phyloP scores from a whole-genome alignment of 2,113 vertebrate genomes.

The Indicator maculatus region DNA sequence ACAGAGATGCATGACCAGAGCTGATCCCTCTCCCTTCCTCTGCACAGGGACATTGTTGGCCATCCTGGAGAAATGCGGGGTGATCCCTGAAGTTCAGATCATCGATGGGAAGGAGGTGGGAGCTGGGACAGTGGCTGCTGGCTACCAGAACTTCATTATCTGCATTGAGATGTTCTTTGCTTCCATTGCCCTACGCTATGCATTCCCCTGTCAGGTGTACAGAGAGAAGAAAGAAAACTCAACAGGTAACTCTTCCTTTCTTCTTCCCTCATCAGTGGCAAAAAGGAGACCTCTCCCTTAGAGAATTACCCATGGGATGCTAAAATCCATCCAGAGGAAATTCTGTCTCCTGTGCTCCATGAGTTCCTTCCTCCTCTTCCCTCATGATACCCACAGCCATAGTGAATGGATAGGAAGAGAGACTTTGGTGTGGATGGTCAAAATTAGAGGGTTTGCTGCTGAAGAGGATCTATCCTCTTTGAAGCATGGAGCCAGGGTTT shows the following conservation, averaged over 20 bases:
- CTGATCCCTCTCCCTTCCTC: neutral
- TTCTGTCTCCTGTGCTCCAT: neutral
- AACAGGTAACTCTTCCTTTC: conserved; percentile 76
- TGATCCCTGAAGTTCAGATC: conserved; percentile 87
- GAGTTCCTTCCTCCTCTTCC: neutral
- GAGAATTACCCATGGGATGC: neutral
- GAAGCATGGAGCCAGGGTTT: neutral
- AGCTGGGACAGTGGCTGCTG: conserved; percentile 90
- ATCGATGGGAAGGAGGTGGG: conserved; percentile 85
- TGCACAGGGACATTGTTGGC: conserved; percentile 87
- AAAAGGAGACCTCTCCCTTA: neutral
- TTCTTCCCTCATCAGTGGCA: neutral
- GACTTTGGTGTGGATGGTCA: neutral
- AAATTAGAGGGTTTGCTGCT: neutral
- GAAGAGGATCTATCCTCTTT: neutral
- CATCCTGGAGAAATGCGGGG: conserved; percentile 89
- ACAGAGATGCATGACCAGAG: neutral
- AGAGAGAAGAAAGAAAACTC: conserved; percentile 86
- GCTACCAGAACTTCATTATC: conserved; percentile 96
- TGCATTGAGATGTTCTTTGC: conserved; percentile 96
- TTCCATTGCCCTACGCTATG: conserved; percentile 87
- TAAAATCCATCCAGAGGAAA: neutral
- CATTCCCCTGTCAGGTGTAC: conserved; percentile 90
- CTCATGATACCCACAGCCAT: neutral
- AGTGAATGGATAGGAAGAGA: neutral